Percentiles rank a stretch among this genome's conserved stretches.
Evolutionary conservation across 2,797 vertebrate species (phyloP).

Genomic region (Chelon labrosus): DNA sequence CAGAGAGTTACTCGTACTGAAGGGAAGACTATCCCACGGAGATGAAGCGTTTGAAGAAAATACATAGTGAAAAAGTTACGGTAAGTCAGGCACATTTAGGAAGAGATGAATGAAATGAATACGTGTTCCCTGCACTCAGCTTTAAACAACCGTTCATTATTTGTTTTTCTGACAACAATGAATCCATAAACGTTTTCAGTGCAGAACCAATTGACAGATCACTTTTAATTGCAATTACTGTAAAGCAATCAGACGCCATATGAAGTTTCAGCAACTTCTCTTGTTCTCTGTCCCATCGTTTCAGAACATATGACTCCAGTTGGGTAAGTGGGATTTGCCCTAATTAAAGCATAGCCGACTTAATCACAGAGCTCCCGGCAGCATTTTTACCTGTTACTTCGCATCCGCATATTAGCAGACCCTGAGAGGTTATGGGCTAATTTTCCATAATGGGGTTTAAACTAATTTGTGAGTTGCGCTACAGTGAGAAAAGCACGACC

Average conservation of each 20-base stretch:
- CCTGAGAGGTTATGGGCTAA: slow-evolving; percentile 46
- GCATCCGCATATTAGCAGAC: slow-evolving; percentile 52
- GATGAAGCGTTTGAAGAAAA: slow-evolving; percentile 14
- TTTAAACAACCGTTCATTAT: slow-evolving; percentile 8
- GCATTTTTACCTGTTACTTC: slow-evolving; percentile 59
- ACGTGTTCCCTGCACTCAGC: too few species aligned
- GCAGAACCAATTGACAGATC: slow-evolving; percentile 31
- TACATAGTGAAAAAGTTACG: slow-evolving; percentile 15
- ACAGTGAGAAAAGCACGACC: slow-evolving; percentile 23
- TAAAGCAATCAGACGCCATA: slow-evolving; percentile 45
- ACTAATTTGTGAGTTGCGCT: slow-evolving; percentile 15
- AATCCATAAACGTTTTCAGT: slow-evolving; percentile 10
- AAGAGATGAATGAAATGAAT: background rate
- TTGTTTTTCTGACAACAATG: slow-evolving; percentile 8
- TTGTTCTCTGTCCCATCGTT: slow-evolving; percentile 38
- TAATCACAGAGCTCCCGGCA: slow-evolving; percentile 56
- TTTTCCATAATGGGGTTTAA: slow-evolving; percentile 37
- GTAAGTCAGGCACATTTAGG: slow-evolving; percentile 3
- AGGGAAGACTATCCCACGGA: slow-evolving; percentile 14
- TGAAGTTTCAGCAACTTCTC: slow-evolving; percentile 34
- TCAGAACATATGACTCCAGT: slow-evolving; percentile 46
- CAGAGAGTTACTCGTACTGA: slow-evolving; percentile 32
- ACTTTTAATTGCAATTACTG: slow-evolving; percentile 40
- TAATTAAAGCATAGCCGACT: slow-evolving; percentile 62
- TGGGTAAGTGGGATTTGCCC: slow-evolving; percentile 58